Evolutionary conservation across 1,140 invertebrate genomes (phyloP).

Genomic region (Heliconius himera): DNA sequence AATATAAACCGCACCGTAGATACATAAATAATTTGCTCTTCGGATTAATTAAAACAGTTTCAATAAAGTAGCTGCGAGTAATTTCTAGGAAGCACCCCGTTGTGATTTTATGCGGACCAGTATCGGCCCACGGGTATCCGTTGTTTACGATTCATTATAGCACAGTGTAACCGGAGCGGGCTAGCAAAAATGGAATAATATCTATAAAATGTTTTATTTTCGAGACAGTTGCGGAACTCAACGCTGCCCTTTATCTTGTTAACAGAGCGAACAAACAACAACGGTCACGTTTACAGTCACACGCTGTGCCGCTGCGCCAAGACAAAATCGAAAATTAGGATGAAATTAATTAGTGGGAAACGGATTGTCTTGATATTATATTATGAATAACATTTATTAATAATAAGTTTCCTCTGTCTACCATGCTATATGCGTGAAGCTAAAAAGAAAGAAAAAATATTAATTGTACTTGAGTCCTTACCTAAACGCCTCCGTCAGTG

Average conservation of each 20-base stretch:
- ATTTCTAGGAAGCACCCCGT: constrained; percentile 58
- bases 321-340: no score
- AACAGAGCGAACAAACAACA: no score
- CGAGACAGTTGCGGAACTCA: no score
- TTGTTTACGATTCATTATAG: constrained; percentile 40
- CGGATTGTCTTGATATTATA: no score
- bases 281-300: no score
- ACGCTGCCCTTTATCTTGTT: no score
- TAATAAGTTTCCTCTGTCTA: no score
- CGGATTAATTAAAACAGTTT: constrained; percentile 64
- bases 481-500: neutral
- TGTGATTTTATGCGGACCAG: constrained; percentile 51
- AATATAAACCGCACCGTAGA: constrained; percentile 16
- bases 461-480: neutral
- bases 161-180: constrained; percentile 25
- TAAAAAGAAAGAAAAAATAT: no score
- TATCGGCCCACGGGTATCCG: constrained; percentile 33
- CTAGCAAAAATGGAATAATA: constrained; percentile 9
- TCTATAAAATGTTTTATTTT: constrained; percentile 13
- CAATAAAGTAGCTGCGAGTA: constrained; percentile 55
- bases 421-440: no score
- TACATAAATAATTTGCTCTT: constrained; percentile 52
- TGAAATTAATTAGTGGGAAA: no score
- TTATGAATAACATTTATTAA: no score
- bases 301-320: no score